phyloP scores from a whole-genome alignment of 2,797 vertebrate species.

The Glyptemys insculpta region DNA sequence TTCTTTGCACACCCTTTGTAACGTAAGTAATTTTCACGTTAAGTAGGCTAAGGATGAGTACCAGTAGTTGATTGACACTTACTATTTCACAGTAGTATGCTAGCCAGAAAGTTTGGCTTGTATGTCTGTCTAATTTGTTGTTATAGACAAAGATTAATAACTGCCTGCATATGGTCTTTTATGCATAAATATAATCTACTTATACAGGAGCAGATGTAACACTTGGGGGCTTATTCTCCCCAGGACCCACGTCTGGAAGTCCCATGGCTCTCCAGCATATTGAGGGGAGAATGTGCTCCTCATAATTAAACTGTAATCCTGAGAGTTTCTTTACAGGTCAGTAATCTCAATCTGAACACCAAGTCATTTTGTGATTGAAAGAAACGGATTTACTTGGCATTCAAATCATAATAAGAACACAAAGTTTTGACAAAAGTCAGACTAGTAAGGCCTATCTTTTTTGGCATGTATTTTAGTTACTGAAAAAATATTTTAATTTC shows the following conservation, averaged over 20 bases:
- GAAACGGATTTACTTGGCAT: not conserved
- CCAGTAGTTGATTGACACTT: slow-evolving; percentile 28
- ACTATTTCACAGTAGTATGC: slow-evolving; percentile 12
- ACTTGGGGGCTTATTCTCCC: not conserved
- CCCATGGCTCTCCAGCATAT: not conserved
- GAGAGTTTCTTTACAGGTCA: slow-evolving; percentile 1
- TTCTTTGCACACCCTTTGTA: slow-evolving; percentile 19
- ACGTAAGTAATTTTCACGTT: slow-evolving; percentile 22
- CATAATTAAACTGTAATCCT: slow-evolving; percentile 23
- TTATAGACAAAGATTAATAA: slow-evolving; percentile 60
- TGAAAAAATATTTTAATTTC: not conserved
- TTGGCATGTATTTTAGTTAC: slow-evolving; percentile 5
- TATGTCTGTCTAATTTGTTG: slow-evolving; percentile 52
- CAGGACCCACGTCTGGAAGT: slow-evolving; percentile 4
- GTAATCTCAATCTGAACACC: slow-evolving; percentile 21
- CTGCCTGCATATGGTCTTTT: slow-evolving; percentile 18
- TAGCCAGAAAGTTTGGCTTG: slow-evolving; percentile 51
- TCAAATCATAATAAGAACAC: not conserved
- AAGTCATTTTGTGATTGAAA: not conserved
- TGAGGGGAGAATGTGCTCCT: not conserved
- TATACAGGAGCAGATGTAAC: not conserved
- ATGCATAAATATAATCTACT: slow-evolving; percentile 28
- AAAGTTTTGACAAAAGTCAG: not conserved
- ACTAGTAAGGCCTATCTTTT: not conserved
- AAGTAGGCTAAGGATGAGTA: not conserved